These are phyloP conservation scores for Mustela nigripes DNA, from an alignment of 2,113 vertebrate genomes.

Conservation along the genomic window DNA sequence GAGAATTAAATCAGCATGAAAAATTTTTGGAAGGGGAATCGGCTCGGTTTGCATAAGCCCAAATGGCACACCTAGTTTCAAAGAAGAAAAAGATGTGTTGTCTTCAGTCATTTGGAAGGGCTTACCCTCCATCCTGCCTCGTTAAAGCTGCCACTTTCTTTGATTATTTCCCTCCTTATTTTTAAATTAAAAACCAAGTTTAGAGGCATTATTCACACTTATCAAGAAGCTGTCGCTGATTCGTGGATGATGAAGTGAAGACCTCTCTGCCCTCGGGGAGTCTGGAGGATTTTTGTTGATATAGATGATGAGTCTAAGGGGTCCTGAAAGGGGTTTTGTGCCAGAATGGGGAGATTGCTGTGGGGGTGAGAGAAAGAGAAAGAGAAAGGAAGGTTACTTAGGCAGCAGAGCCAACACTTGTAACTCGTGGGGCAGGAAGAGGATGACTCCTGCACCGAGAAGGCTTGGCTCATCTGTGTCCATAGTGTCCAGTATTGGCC, in stretches of 20 bases:
- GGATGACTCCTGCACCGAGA: neutral
- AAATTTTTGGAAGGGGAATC: neutral
- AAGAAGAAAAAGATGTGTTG: slow-evolving; percentile 26
- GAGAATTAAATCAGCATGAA: slow-evolving; percentile 57
- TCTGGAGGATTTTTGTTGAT: slow-evolving; percentile 20
- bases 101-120: slow-evolving; percentile 42
- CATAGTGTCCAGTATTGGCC: too few relatives aligned
- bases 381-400: neutral
- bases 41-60: slow-evolving; percentile 54
- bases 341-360: neutral
- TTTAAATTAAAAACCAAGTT: slow-evolving; percentile 52
- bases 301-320: neutral
- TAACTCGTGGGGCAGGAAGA: neutral
- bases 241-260: slow-evolving; percentile 9
- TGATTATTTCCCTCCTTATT: slow-evolving; percentile 10
- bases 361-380: neutral
- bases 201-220: slow-evolving; percentile 17
- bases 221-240: neutral
- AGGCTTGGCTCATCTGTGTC: neutral
- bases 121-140: neutral
- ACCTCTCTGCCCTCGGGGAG: neutral
- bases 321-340: neutral
- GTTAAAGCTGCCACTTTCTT: slow-evolving; percentile 48
- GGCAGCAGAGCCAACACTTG: neutral
- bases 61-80: slow-evolving; percentile 16